phyloP scores from a whole-genome alignment of 2,113 vertebrate species.

The Seriola dumerili region DNA sequence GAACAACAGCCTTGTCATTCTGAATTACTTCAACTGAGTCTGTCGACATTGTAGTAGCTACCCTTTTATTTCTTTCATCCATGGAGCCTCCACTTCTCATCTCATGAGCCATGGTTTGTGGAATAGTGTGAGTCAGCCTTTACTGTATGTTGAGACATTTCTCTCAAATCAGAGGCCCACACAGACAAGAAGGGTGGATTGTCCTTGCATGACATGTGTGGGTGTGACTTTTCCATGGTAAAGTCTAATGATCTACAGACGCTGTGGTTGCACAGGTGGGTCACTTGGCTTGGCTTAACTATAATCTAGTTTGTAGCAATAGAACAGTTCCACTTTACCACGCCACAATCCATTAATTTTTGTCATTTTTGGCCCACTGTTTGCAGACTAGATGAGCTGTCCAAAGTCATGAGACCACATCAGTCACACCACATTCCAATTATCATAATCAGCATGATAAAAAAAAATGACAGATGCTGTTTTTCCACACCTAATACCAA shows the following conservation, averaged over 20 bases:
- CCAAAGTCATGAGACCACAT: not conserved
- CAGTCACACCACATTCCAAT: conserved; percentile 31
- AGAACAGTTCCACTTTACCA: not conserved
- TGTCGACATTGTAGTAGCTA: not conserved
- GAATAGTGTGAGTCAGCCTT: conserved; percentile 16
- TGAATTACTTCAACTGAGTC: not conserved
- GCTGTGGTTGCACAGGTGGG: conserved; percentile 15
- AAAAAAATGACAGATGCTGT: not conserved
- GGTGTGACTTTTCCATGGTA: conserved; percentile 23
- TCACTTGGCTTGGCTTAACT: conserved; percentile 10
- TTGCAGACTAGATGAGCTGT: not conserved
- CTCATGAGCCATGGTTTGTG: not conserved
- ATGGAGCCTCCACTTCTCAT: not conserved
- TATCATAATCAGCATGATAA: not conserved
- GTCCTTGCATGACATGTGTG: conserved; percentile 19
- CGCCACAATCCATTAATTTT: conserved; percentile 11
- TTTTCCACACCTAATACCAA: conserved; percentile 12
- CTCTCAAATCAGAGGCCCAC: conserved; percentile 11
- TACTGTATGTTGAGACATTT: conserved; percentile 21
- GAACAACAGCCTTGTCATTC: not conserved
- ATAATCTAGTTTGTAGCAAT: conserved; percentile 22
- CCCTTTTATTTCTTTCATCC: not conserved
- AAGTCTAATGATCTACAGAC: not conserved
- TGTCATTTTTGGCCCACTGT: conserved; percentile 1
- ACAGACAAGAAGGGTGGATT: conserved; percentile 3